Percentiles rank a stretch among this genome's conserved stretches.
Conservation (phyloP, 2,113 vertebrate species). For the Oncorhynchus keta region DNA sequence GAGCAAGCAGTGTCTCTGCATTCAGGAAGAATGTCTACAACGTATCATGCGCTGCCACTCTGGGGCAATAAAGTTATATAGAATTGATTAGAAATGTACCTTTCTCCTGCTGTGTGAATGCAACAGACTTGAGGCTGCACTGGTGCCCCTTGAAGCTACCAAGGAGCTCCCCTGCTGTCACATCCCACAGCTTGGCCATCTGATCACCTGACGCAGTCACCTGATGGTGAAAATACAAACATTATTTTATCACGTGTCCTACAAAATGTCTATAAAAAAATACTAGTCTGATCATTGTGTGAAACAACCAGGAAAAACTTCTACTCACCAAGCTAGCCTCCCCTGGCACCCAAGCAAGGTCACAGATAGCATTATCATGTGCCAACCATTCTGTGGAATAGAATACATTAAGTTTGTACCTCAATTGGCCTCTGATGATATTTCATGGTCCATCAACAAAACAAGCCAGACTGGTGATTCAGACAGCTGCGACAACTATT, state of each 20-base stretch:
- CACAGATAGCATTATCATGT: constrained; percentile 96
- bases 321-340: constrained; percentile 85
- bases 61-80: neutral
- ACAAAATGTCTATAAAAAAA: neutral
- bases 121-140: constrained; percentile 94
- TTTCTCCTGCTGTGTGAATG: constrained; percentile 87
- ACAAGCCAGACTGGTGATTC: too few relatives aligned
- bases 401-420: neutral
- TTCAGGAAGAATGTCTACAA: neutral
- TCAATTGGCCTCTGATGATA: too few relatives aligned
- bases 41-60: too few relatives aligned
- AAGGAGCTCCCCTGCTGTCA: constrained; percentile 83
- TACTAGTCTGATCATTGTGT: neutral
- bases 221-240: constrained; percentile 65
- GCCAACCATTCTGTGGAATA: constrained; percentile 87
- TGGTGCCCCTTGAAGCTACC: constrained; percentile 94
- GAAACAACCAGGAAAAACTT: neutral
- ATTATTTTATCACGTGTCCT: neutral
- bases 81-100: constrained; percentile 66
- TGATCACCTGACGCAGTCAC: constrained; percentile 97
- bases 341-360: constrained; percentile 93
- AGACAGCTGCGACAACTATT: too few relatives aligned
- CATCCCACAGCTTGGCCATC: constrained; percentile 92
- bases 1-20: too few relatives aligned
- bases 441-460: too few relatives aligned